Evolutionary conservation across 2,797 vertebrate genomes (phyloP).

Genomic region (Cirrhinus molitorella): DNA sequence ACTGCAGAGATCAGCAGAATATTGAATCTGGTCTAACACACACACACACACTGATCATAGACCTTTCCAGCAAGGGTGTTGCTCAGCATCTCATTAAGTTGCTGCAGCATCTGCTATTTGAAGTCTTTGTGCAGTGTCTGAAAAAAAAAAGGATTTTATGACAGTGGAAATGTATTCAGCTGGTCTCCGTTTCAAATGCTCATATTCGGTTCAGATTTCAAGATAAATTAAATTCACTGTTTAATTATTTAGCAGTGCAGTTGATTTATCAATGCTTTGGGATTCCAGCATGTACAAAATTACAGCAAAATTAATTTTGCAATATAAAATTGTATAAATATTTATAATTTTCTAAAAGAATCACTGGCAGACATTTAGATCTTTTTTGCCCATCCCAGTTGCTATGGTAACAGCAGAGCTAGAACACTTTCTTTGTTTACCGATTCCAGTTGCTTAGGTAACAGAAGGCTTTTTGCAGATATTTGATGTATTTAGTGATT

Average conservation of each 20-base stretch:
- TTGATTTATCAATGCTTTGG: background rate
- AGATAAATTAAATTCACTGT: background rate
- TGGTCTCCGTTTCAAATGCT: background rate
- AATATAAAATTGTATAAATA: background rate
- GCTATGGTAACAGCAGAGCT: conserved; percentile 37
- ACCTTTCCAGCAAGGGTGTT: background rate
- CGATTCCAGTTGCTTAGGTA: conserved; percentile 5
- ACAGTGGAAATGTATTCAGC: background rate
- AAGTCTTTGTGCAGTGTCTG: background rate
- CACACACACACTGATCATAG: conserved; percentile 17
- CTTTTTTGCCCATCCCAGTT: conserved; percentile 11
- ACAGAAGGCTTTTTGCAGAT: background rate
- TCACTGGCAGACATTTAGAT: background rate
- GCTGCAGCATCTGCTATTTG: background rate
- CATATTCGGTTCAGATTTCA: background rate
- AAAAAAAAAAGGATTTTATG: conserved; percentile 4
- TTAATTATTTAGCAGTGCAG: background rate
- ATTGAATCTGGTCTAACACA: background rate
- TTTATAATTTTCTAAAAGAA: background rate
- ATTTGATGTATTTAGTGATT: background rate
- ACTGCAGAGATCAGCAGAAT: conserved; percentile 30
- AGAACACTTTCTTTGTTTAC: conserved; percentile 13
- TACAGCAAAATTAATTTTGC: too few species aligned
- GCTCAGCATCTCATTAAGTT: conserved; percentile 18
- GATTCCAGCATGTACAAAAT: background rate